Conservation (phyloP, 2,888 invertebrate species). For the Panopea generosa region DNA sequence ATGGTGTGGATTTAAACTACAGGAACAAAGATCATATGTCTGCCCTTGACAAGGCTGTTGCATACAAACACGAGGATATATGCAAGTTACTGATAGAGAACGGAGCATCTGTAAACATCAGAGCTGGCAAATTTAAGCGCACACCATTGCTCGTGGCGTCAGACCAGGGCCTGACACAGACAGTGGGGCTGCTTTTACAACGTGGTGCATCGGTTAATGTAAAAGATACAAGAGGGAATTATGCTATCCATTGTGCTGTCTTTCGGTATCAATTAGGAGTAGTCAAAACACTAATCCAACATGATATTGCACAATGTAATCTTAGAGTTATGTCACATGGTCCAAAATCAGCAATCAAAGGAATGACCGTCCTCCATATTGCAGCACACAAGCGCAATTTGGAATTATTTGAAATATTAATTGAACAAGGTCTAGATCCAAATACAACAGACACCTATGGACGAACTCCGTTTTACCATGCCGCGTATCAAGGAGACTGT, state of each 20-base stretch:
- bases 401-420: slow-evolving; percentile 17
- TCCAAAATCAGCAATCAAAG: slow-evolving; percentile 25
- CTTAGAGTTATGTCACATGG: slow-evolving; percentile 35
- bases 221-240: slow-evolving; percentile 46
- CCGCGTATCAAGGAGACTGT: slow-evolving; percentile 10
- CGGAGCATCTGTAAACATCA: slow-evolving; percentile 29
- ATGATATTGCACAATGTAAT: slow-evolving; percentile 21
- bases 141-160: slow-evolving; percentile 46
- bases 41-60: slow-evolving; percentile 19
- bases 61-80: slow-evolving; percentile 22
- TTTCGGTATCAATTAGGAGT: slow-evolving; percentile 23
- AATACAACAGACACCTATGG: slow-evolving; percentile 43
- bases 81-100: slow-evolving; percentile 16
- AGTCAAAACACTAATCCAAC: slow-evolving; percentile 7
- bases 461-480: slow-evolving; percentile 33
- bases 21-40: slow-evolving; percentile 6
- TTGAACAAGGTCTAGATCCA: slow-evolving; percentile 23
- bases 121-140: slow-evolving; percentile 32
- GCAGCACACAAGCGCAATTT: slow-evolving; percentile 37
- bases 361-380: slow-evolving; percentile 39
- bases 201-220: slow-evolving; percentile 18
- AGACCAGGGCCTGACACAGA: slow-evolving; percentile 16
- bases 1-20: background rate
- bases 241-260: slow-evolving; percentile 48
- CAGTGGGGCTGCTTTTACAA: slow-evolving; percentile 18